Conservation (phyloP, 2,113 vertebrate species). For the Hemicordylus capensis region DNA sequence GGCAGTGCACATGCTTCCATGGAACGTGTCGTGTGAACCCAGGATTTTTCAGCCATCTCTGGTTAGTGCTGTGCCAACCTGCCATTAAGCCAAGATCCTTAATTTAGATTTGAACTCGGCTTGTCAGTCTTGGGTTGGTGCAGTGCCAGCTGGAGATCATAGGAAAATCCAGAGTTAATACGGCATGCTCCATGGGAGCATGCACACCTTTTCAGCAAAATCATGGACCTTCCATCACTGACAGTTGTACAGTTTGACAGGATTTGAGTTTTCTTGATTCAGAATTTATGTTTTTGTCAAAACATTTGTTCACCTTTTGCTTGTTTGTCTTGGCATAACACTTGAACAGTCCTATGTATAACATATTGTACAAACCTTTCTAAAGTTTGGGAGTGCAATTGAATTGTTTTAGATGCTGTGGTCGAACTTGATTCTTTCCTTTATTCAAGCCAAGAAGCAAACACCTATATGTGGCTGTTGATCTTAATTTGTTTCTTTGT, state of each 20-base stretch:
- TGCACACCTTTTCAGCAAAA: background rate
- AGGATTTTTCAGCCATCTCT: too few species aligned
- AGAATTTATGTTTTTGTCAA: background rate
- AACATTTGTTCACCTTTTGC: background rate
- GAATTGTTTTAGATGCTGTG: background rate
- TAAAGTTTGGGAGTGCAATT: constrained; percentile 43
- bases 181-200: too few species aligned
- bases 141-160: too few species aligned
- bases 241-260: background rate
- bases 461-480: constrained; percentile 40
- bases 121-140: too few species aligned
- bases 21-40: too few species aligned
- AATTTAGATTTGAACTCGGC: too few species aligned
- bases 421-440: constrained; percentile 19
- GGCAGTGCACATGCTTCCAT: too few species aligned
- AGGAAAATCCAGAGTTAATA: too few species aligned
- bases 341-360: constrained; percentile 3
- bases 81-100: too few species aligned
- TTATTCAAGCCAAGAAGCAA: constrained; percentile 37
- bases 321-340: background rate
- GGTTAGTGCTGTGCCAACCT: too few species aligned
- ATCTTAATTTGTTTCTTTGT: constrained; percentile 60
- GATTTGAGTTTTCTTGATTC: background rate
- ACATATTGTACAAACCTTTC: constrained; percentile 30
- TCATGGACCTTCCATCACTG: background rate